These are phyloP conservation scores for Odontesthes bonariensis DNA, from an alignment of 2,113 vertebrate species.

Conservation along the genomic window DNA sequence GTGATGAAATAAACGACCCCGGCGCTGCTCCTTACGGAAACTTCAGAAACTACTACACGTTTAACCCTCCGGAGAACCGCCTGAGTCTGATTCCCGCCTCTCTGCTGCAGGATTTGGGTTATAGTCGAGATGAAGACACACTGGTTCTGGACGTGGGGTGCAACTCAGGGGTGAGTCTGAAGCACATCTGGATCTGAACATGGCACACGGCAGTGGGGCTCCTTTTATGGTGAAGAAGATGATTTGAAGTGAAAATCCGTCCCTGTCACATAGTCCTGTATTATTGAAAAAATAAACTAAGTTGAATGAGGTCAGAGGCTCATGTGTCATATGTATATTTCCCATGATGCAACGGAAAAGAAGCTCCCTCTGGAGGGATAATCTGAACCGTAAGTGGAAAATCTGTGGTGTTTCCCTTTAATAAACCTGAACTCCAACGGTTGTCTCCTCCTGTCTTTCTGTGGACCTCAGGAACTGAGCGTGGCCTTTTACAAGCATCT, in stretches of 20 bases:
- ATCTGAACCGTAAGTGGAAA: too few species aligned
- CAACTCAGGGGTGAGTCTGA: constrained; percentile 87
- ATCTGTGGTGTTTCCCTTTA: neutral
- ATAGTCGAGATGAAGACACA: constrained; percentile 50
- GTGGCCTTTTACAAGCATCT: constrained; percentile 90
- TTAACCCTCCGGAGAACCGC: constrained; percentile 91
- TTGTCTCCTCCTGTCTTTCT: constrained; percentile 14
- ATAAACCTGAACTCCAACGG: neutral
- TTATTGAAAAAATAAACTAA: too few species aligned
- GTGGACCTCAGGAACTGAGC: constrained; percentile 87
- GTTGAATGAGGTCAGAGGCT: neutral
- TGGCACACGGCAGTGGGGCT: too few species aligned
- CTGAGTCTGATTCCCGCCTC: constrained; percentile 85
- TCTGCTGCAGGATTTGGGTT: constrained; percentile 80
- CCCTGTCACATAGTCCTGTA: neutral
- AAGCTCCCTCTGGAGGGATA: too few species aligned
- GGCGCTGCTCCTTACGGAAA: constrained; percentile 92
- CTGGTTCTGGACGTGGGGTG: constrained; percentile 93
- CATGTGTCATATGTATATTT: neutral
- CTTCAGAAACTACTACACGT: constrained; percentile 92
- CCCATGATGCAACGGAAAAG: neutral
- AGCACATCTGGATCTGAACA: neutral
- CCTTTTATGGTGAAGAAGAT: neutral
- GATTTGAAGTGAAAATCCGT: neutral
- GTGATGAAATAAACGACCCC: constrained; percentile 68